Percentiles rank a stretch among this genome's conserved stretches.
phyloP scores from a whole-genome alignment of 2,888 invertebrate species.

The Drosophila hawaiiensis region DNA sequence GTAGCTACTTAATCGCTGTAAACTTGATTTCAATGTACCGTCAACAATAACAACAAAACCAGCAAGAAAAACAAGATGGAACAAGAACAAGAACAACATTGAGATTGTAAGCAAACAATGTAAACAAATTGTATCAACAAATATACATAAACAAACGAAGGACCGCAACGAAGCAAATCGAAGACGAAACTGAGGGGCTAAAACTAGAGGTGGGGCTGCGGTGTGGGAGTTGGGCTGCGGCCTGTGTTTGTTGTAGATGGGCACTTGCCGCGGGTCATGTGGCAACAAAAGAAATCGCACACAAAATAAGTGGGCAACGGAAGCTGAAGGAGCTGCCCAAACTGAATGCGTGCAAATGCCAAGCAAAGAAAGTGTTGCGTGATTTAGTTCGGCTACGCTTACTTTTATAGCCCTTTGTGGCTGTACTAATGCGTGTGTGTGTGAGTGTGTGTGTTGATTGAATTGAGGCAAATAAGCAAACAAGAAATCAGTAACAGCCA shows the following conservation, averaged over 20 bases:
- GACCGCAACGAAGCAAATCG: conserved; percentile 56
- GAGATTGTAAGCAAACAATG: conserved; percentile 79
- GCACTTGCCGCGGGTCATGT: conserved; percentile 70
- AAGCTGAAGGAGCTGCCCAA: conserved; percentile 38
- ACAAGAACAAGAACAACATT: conserved; percentile 40
- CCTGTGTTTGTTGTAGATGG: conserved; percentile 27
- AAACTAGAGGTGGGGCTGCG: not conserved
- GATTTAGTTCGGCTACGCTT: conserved; percentile 67
- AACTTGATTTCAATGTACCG: conserved; percentile 64
- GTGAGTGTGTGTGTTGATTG: conserved; percentile 60
- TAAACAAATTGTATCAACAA: conserved; percentile 80
- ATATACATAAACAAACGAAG: conserved; percentile 77
- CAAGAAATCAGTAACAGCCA: conserved; percentile 67
- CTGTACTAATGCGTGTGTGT: conserved; percentile 33
- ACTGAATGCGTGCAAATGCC: conserved; percentile 69
- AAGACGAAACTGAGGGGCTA: conserved; percentile 17
- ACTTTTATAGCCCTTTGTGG: conserved; percentile 51
- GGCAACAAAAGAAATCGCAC: conserved; percentile 69
- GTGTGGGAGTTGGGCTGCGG: conserved; percentile 1
- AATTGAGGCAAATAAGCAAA: conserved; percentile 78
- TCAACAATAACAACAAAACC: conserved; percentile 24
- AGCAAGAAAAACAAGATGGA: conserved; percentile 12
- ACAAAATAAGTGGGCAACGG: conserved; percentile 47
- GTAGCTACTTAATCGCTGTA: conserved; percentile 74
- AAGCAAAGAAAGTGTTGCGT: conserved; percentile 72